phyloP scores from a whole-genome alignment of 2,113 vertebrate genomes.

The Cinclus mexicanus region DNA sequence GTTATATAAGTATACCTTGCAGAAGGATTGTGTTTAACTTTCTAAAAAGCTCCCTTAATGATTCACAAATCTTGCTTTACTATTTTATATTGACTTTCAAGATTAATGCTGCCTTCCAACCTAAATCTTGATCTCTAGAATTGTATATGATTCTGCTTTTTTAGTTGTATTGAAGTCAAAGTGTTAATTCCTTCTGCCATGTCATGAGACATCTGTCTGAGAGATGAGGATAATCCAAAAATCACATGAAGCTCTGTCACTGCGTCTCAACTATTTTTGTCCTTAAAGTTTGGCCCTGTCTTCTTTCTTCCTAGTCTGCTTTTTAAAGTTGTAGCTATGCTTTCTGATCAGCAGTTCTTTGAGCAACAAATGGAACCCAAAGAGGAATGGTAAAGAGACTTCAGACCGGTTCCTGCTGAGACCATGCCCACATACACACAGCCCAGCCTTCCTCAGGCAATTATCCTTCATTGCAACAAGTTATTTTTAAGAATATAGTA shows the following conservation, averaged over 20 bases:
- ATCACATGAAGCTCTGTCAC: neutral
- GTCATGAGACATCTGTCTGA: neutral
- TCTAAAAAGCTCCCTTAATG: neutral
- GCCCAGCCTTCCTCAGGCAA: accelerated
- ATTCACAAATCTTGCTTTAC: neutral
- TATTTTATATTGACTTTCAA: neutral
- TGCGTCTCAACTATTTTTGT: neutral
- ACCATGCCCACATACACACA: neutral
- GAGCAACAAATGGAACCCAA: neutral
- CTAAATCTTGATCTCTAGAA: neutral
- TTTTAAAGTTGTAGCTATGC: neutral
- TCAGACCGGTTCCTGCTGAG: neutral
- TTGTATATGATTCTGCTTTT: neutral
- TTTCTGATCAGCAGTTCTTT: neutral
- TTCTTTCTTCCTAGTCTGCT: neutral
- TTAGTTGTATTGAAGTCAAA: neutral
- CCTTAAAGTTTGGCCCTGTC: neutral
- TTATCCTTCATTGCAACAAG: neutral
- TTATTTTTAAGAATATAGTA: neutral
- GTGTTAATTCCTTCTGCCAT: neutral
- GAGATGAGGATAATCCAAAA: neutral
- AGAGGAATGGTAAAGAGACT: neutral
- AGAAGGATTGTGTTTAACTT: neutral
- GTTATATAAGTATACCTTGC: neutral
- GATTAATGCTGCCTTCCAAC: neutral